Conservation (phyloP, 2,797 vertebrate species). For the Falco rusticolus region DNA sequence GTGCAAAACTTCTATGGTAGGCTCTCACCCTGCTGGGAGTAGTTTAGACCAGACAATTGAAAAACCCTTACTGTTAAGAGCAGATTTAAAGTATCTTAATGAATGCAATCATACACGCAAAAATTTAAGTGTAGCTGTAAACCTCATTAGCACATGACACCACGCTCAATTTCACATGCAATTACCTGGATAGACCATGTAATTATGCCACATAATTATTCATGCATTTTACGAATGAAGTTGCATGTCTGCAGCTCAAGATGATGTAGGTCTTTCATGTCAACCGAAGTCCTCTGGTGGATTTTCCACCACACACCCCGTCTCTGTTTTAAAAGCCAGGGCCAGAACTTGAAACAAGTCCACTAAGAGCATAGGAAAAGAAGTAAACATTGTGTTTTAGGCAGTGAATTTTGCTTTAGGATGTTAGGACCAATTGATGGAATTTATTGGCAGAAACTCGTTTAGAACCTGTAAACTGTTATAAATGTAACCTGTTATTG, state of each 20-base stretch:
- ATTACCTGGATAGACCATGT: slow-evolving; percentile 38
- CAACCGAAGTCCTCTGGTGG: not conserved
- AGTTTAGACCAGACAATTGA: slow-evolving; percentile 16
- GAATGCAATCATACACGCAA: slow-evolving; percentile 17
- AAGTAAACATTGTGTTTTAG: not conserved
- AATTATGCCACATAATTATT: slow-evolving; percentile 47
- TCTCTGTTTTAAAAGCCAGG: not conserved
- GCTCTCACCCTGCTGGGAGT: not conserved
- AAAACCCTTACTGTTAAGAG: slow-evolving; percentile 10
- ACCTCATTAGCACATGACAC: slow-evolving; percentile 50
- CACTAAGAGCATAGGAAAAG: not conserved
- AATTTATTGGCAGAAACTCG: not conserved
- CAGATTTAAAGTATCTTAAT: slow-evolving; percentile 21
- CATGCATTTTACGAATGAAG: not conserved
- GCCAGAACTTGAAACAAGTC: not conserved
- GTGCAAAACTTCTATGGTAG: not conserved
- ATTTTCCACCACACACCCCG: not conserved
- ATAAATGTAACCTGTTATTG: not conserved
- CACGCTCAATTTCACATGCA: slow-evolving; percentile 34
- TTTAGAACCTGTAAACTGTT: not conserved
- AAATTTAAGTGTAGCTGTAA: slow-evolving; percentile 36
- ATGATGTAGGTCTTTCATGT: not conserved
- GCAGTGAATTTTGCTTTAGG: not conserved
- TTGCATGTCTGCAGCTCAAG: not conserved
- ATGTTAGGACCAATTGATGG: not conserved